phyloP scores from a whole-genome alignment of 2,888 invertebrate genomes.

The Synanthedon formicaeformis region DNA sequence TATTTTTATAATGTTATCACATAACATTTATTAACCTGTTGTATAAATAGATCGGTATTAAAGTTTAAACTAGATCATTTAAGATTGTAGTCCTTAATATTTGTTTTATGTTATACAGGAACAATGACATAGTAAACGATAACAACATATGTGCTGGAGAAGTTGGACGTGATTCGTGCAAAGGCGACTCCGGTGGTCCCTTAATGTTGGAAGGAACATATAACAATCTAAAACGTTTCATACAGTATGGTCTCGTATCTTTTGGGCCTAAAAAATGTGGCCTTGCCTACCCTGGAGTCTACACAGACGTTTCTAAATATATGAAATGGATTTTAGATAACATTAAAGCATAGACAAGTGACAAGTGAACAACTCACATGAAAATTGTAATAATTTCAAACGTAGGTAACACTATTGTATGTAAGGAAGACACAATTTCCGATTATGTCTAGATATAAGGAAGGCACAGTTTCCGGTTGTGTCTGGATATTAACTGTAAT shows the following conservation, averaged over 20 bases:
- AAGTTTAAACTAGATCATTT: too few relatives aligned
- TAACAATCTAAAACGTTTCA: slow-evolving; percentile 7
- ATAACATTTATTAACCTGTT: too few relatives aligned
- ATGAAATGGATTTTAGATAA: slow-evolving; percentile 42
- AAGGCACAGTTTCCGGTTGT: too few relatives aligned
- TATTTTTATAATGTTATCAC: too few relatives aligned
- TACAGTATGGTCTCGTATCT: slow-evolving; percentile 25
- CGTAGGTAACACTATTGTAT: too few relatives aligned
- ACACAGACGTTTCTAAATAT: slow-evolving; percentile 41
- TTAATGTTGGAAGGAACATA: slow-evolving; percentile 35
- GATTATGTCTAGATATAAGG: too few relatives aligned
- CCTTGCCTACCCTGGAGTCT: slow-evolving; percentile 40
- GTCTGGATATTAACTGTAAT: too few relatives aligned
- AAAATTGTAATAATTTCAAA: too few relatives aligned
- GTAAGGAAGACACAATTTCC: too few relatives aligned
- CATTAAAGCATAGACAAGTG: slow-evolving; percentile 9
- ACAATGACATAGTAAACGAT: background rate
- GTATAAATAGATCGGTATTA: too few relatives aligned
- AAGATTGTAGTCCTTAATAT: background rate
- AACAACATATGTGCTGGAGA: slow-evolving; percentile 32
- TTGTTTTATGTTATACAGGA: background rate
- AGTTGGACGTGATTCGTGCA: slow-evolving; percentile 67
- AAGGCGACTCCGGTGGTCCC: slow-evolving; percentile 77
- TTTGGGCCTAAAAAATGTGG: slow-evolving; percentile 21
- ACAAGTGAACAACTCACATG: background rate